Conservation (phyloP, 1,140 invertebrate species). For the Danaus plexippus region DNA sequence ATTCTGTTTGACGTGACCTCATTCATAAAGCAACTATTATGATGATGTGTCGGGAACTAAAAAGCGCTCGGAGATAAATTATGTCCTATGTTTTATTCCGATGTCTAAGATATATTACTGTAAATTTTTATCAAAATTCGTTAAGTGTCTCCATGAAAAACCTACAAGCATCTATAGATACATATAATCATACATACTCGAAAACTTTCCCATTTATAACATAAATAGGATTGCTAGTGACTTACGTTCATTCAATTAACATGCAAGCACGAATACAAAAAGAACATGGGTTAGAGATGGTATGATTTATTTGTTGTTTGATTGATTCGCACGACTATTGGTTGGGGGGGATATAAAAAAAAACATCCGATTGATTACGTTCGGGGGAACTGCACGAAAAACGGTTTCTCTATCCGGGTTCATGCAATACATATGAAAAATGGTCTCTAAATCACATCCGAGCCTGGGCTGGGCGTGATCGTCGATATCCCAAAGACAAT, state of each 20-base stretch:
- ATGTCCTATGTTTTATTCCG: too few species aligned
- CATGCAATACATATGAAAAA: slow-evolving; percentile 46
- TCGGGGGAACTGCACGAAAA: slow-evolving; percentile 14
- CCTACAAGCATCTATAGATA: too few species aligned
- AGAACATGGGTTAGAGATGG: too few species aligned
- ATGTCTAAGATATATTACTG: too few species aligned
- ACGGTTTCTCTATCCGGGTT: slow-evolving; percentile 18
- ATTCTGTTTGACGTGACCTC: too few species aligned
- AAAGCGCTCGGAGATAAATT: too few species aligned
- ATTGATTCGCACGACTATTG: slow-evolving; percentile 4
- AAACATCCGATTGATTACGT: slow-evolving; percentile 23
- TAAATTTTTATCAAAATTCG: too few species aligned
- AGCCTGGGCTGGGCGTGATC: slow-evolving; percentile 10
- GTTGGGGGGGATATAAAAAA: slow-evolving; percentile 8
- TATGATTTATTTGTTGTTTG: neutral
- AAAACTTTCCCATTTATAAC: too few species aligned
- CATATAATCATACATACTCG: neutral
- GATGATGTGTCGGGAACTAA: too few species aligned
- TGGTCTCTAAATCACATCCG: slow-evolving; percentile 26
- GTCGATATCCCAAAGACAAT: slow-evolving; percentile 15
- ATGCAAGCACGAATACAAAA: slow-evolving; percentile 4
- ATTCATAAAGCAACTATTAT: too few species aligned
- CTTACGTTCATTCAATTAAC: neutral
- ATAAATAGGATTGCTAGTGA: neutral
- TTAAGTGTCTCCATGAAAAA: too few species aligned